Base-by-base conservation (phyloP, 2,888 invertebrate genomes). In the Oegoconia quadripuncta region DNA sequence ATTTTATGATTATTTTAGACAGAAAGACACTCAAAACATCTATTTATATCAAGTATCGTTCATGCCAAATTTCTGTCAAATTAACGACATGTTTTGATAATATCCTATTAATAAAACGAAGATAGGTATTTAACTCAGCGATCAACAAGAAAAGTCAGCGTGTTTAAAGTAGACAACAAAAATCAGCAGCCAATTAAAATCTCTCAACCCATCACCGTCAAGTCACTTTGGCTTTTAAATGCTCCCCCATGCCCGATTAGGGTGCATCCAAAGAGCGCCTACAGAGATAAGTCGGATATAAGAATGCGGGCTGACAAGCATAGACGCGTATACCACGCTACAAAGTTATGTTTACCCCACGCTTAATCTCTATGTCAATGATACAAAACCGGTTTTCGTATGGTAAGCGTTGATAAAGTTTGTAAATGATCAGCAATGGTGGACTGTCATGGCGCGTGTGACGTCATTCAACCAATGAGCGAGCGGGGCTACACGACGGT, bases 401-500 rank as follows among this genome's bases (percentile, higher is more conserved):
- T 59, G 51, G 32, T 38, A 34, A 40, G 44, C 43, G 51, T 44
- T 32, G 16, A 41, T 52, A 50, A 56, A 50, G 51, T 70, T 77
- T 68, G 76, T 65, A 48, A 54, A 59, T 60, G 55, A 50, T 57
- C 66, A 75, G 82, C 73, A 78, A 81, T 82, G 83, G 83, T 69
- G 69, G 76, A 74, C 74, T 73, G 82, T 79, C 79, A 84, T 83
- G 82, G 81, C 79, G 81, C 65, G 72, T 56, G 73, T 83, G 86
- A 86, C 84, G 86, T 84, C 84, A 86, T 69, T 79, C 79, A 63
- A 59, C 86, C 86, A 86, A 86, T 86, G 76, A 80, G 81, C 78
- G 73, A 61, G 55, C 50, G 58, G 68, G 51, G 64, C 68, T 58
- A 59, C 64, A 77, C 83, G 84, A 84, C 72, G 62, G 70, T 70